Percentiles rank a stretch among this genome's conserved stretches.
phyloP scores from a whole-genome alignment of 2,113 vertebrate species.

The Hypomesus transpacificus region DNA sequence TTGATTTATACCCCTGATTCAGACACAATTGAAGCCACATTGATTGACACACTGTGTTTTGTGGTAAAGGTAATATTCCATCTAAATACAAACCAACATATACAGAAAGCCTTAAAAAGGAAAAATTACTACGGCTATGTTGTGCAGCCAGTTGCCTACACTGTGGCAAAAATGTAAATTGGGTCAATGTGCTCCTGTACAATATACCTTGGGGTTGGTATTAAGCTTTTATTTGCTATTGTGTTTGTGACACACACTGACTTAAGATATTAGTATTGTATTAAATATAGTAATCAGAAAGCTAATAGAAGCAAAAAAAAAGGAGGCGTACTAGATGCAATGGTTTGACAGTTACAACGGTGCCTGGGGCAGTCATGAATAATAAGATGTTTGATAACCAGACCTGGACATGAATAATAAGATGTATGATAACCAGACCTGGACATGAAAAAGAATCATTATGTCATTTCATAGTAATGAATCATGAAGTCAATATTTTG shows the following conservation, averaged over 20 bases:
- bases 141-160: conserved; percentile 36
- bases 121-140: conserved; percentile 18
- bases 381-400: conserved; percentile 58
- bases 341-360: conserved; percentile 53
- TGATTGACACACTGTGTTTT: too few relatives aligned
- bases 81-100: not conserved
- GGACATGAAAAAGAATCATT: conserved; percentile 26
- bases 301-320: conserved; percentile 49
- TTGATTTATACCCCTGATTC: too few relatives aligned
- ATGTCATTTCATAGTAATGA: conserved; percentile 21
- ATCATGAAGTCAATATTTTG: too few relatives aligned
- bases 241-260: conserved; percentile 8
- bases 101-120: conserved; percentile 40
- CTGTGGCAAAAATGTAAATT: conserved; percentile 39
- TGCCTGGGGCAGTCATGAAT: conserved; percentile 57
- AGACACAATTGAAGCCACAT: too few relatives aligned
- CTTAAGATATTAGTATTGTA: conserved; percentile 38
- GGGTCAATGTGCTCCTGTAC: conserved; percentile 53
- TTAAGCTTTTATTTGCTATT: not conserved
- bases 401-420: conserved; percentile 54
- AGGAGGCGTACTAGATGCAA: conserved; percentile 57
- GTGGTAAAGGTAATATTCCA: too few relatives aligned
- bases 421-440: conserved; percentile 53
- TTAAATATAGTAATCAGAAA: conserved; percentile 41
- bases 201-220: conserved; percentile 15